Evolutionary conservation across 2,113 vertebrate genomes (phyloP), one percentile per base, ranked within the genome.

Genomic region (Amazona vittata): DNA sequence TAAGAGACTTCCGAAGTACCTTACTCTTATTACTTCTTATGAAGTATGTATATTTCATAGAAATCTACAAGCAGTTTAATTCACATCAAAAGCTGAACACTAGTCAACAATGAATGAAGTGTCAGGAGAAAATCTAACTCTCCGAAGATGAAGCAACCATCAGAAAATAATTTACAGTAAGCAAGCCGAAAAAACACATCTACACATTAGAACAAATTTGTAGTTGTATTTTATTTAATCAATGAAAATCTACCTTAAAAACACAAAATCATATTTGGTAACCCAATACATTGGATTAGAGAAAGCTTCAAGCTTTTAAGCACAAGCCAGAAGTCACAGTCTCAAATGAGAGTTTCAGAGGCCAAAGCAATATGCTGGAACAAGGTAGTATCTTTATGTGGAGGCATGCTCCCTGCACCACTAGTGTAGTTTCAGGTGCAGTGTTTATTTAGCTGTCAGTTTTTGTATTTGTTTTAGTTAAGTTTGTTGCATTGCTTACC

Each of bases 191-290:
- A 97, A 88, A 97, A 16, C 83, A 96, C 81, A 63, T 39, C 94
- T 88, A 94, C 80, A 89, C 37, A 13, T 89, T 68, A 93, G 78
- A 96, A 97, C 96, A 93, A 96, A 97, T 86, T 53, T 93, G 83
- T 83, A 96, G 73, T 92, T 97, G 91, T 73, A 93, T 90, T 98
- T 98, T 98, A 98, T 98, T 98, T 95, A 92, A 89, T 96, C 93
- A 96, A 96, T 95, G 97, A 98, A 98, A 98, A 97, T 96, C 94
- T 95, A 96, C 89, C 94, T 97, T 97, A 97, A 97, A 96, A 97
- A 97, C 97, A 98, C 84, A 97, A 97, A 60, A 93, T 91, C 86
- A 92, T 76, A 94, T 97, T 94, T 81, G 52, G 71, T 91, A 96
- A 97, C 88, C 94, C 96, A 96, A 69, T 97, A 92, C 96, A 96